phyloP scores from a whole-genome alignment of 2,113 vertebrate genomes.

The Phalacrocorax aristotelis region DNA sequence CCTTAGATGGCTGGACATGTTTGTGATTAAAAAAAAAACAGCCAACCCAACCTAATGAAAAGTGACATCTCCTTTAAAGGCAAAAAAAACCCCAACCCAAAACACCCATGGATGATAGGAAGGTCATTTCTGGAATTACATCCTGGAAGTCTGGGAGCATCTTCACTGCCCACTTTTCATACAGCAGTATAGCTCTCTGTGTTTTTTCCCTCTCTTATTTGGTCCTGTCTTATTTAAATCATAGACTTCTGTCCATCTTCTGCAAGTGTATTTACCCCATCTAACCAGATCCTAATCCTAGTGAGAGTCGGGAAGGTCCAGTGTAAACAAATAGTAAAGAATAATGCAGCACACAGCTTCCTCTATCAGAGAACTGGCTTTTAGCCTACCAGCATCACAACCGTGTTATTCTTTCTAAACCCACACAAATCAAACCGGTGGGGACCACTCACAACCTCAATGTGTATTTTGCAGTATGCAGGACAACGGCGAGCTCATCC shows the following conservation, averaged over 20 bases:
- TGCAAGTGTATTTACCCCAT: neutral
- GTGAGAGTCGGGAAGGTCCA: neutral
- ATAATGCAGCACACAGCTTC: neutral
- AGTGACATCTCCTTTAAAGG: neutral
- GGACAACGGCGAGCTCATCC: neutral
- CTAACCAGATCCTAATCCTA: too few relatives aligned
- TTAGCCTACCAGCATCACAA: neutral
- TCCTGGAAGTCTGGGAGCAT: neutral
- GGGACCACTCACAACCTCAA: neutral
- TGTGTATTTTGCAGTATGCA: neutral
- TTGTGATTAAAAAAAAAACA: neutral
- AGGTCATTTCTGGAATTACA: neutral
- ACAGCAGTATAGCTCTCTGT: rapidly evolving
- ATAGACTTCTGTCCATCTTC: neutral
- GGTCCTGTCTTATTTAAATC: neutral
- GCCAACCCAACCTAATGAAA: neutral
- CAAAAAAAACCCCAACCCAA: neutral
- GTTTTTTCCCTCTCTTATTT: too few relatives aligned
- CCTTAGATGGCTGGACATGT: rapidly evolving
- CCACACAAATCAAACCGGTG: rapidly evolving
- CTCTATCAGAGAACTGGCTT: rapidly evolving
- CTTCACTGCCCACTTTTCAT: neutral
- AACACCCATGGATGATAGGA: neutral
- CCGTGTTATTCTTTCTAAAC: neutral
- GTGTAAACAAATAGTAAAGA: neutral